These are phyloP conservation scores for Akabosia matsudoensis DNA, from an alignment of 1,140 invertebrate species.

Conservation along the genomic window DNA sequence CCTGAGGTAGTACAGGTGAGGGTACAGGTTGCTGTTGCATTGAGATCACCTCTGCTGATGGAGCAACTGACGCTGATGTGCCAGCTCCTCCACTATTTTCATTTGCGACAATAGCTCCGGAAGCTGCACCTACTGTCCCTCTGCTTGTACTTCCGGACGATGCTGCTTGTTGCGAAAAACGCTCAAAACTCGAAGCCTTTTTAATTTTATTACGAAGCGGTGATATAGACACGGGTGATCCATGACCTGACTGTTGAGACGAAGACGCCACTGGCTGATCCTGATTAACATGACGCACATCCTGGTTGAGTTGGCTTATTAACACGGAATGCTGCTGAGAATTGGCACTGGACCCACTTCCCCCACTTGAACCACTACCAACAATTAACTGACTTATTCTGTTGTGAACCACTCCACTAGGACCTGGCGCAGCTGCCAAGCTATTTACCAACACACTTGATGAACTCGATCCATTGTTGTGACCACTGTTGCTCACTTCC, in stretches of 20 bases:
- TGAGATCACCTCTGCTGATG: neutral
- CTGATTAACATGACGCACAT: neutral
- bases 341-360: neutral
- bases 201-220: slow-evolving; percentile 46
- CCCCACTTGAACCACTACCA: neutral
- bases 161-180: slow-evolving; percentile 16
- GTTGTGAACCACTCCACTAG: slow-evolving; percentile 8
- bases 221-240: slow-evolving; percentile 24
- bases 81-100: neutral
- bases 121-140: neutral
- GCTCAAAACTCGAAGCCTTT: slow-evolving; percentile 40
- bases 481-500: slow-evolving; percentile 12
- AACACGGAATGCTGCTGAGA: neutral
- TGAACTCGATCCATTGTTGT: slow-evolving; percentile 8
- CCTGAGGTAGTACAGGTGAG: slow-evolving; percentile 16
- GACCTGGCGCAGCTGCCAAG: neutral
- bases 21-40: neutral
- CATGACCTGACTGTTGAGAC: slow-evolving; percentile 23
- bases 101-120: neutral
- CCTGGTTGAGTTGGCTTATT: slow-evolving; percentile 11
- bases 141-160: neutral
- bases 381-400: slow-evolving; percentile 15
- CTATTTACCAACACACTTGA: slow-evolving; percentile 15
- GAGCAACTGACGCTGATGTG: neutral
- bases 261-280: slow-evolving; percentile 20